A percentile compares a stretch with the other conserved stretches of the same genome.
These are phyloP conservation scores for Pherbina coryleti DNA, from an alignment of 2,888 invertebrate species.

Conservation along the genomic window DNA sequence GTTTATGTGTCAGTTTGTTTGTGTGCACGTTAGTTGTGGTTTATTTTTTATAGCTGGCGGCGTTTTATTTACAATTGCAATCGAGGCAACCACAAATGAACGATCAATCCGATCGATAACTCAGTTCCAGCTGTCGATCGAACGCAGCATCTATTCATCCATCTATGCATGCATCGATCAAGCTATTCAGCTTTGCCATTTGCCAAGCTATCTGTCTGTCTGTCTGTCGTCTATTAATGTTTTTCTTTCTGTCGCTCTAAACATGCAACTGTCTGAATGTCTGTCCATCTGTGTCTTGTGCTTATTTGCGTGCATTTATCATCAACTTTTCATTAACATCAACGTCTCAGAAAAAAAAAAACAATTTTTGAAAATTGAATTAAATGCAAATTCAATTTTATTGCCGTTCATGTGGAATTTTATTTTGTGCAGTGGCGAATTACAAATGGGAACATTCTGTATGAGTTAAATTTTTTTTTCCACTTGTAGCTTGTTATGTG, in stretches of 20 bases:
- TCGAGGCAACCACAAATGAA: background rate
- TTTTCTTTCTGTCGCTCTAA: background rate
- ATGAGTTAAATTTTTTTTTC: no score
- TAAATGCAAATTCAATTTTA: slow-evolving; percentile 15
- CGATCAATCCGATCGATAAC: background rate
- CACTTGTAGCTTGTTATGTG: no score
- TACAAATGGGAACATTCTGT: no score
- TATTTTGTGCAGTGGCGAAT: no score
- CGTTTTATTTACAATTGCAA: background rate
- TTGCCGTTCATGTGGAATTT: background rate
- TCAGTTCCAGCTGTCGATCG: background rate
- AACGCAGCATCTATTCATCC: background rate
- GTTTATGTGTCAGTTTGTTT: background rate
- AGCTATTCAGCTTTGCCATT: background rate
- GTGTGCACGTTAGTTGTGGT: background rate
- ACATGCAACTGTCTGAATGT: background rate
- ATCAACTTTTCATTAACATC: slow-evolving; percentile 3
- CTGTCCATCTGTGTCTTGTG: background rate
- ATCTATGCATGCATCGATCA: background rate
- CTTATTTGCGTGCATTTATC: slow-evolving; percentile 13
- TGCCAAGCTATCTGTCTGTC: background rate
- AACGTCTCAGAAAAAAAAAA: background rate
- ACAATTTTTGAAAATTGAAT: background rate
- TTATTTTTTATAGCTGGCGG: background rate
- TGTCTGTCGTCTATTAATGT: background rate